phyloP scores from a whole-genome alignment of 1,140 invertebrate genomes.

The Harpegnathos saltator region DNA sequence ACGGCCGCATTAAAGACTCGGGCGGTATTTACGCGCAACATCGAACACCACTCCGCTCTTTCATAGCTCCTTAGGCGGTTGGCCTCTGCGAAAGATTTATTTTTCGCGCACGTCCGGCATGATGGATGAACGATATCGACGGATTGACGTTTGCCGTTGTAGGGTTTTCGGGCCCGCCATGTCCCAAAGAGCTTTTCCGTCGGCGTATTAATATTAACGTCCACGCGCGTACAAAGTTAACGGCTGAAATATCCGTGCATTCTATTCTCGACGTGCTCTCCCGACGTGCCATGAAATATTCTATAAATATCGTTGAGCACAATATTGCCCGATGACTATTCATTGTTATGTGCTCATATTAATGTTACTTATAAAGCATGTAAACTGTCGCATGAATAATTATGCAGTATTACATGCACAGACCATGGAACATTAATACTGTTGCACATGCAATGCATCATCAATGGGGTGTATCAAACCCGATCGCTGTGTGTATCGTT shows the following conservation, averaged over 20 bases:
- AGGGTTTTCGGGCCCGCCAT: not conserved
- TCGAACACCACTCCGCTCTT: not conserved
- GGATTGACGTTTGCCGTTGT: not conserved
- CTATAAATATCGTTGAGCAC: not conserved
- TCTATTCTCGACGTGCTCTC: not conserved
- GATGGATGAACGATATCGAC: constrained; percentile 19
- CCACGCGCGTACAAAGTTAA: constrained; percentile 13
- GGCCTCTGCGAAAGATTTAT: constrained; percentile 4
- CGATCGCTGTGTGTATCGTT: constrained; percentile 11
- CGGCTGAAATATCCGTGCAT: not conserved
- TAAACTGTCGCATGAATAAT: not conserved
- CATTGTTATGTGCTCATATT: not conserved
- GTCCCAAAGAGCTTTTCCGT: not conserved
- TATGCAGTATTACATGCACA: not conserved
- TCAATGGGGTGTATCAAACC: constrained; percentile 4
- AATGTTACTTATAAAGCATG: not conserved
- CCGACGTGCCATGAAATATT: not conserved
- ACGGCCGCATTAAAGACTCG: not conserved
- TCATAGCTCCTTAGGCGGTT: not conserved
- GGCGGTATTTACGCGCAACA: not conserved
- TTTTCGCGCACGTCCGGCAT: constrained; percentile 5
- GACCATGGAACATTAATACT: not conserved
- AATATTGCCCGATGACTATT: not conserved
- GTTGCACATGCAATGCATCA: not conserved
- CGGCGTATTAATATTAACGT: constrained; percentile 34